phyloP scores from a whole-genome alignment of 2,797 vertebrate species.

The Anolis apletophallus region DNA sequence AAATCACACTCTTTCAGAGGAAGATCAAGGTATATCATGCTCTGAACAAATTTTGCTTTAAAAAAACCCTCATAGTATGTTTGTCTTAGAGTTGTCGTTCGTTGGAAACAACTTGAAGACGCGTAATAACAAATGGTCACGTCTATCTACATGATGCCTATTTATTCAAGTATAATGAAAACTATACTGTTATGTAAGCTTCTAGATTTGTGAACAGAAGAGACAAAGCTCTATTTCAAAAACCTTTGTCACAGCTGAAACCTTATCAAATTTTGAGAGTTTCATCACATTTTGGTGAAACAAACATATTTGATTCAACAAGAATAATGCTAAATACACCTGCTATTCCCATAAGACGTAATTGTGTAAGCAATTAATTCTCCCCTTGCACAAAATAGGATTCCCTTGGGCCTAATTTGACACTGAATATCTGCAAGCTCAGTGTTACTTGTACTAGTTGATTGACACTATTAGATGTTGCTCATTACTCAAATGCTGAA shows the following conservation, averaged over 20 bases:
- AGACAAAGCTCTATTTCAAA: background rate
- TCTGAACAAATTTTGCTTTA: no score
- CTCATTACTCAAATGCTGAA: slow-evolving; percentile 45
- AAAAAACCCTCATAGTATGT: no score
- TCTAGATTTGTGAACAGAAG: background rate
- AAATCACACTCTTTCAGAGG: no score
- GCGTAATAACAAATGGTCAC: background rate
- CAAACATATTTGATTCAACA: background rate
- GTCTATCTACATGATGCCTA: background rate
- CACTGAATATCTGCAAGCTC: no score
- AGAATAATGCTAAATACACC: background rate
- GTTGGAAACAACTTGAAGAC: no score
- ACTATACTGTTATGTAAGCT: background rate
- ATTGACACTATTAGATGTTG: background rate
- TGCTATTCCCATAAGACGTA: background rate
- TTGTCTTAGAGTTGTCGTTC: no score
- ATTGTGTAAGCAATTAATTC: background rate
- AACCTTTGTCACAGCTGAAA: background rate
- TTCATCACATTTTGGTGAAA: slow-evolving; percentile 42
- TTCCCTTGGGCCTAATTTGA: no score
- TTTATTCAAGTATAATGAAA: no score
- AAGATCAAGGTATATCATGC: no score
- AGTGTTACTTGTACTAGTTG: no score
- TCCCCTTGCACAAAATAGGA: no score
- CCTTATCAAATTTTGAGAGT: background rate